Evolutionary conservation across 2,797 vertebrate species (phyloP).

Genomic region (Danio albolineatus): DNA sequence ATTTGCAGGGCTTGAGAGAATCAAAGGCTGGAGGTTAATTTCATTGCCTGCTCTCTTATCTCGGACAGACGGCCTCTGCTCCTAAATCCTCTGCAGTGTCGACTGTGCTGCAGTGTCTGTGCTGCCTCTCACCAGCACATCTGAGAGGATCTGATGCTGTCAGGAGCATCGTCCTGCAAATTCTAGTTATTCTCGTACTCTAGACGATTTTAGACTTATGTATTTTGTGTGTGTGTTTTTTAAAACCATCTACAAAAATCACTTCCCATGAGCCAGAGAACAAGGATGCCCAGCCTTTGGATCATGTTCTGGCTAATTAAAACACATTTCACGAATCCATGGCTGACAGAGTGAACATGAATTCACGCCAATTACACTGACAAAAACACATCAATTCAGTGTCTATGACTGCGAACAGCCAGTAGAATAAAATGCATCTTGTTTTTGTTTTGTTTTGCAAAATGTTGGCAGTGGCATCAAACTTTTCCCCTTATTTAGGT

Average conservation of each 20-base stretch:
- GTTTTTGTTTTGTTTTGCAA: background rate
- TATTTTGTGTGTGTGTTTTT: background rate
- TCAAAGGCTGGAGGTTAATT: constrained; percentile 74
- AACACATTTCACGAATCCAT: constrained; percentile 19
- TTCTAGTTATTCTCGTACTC: background rate
- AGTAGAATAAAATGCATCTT: background rate
- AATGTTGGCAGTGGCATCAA: background rate
- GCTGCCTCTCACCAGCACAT: constrained; percentile 33
- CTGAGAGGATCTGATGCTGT: constrained; percentile 15
- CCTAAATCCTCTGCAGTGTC: constrained; percentile 59
- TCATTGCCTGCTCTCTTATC: constrained; percentile 68
- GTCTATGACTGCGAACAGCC: background rate
- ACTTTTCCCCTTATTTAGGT: background rate
- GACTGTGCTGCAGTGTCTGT: constrained; percentile 36
- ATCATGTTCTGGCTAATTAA: constrained; percentile 39
- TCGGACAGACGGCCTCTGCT: constrained; percentile 54
- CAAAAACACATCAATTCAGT: constrained; percentile 42
- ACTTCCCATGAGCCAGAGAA: constrained; percentile 14
- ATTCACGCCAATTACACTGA: constrained; percentile 46
- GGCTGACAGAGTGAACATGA: constrained; percentile 50
- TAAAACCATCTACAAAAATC: constrained; percentile 13
- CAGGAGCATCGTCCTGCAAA: background rate
- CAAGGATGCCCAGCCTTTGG: background rate
- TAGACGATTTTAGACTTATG: constrained; percentile 14
- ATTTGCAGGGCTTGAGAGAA: constrained; percentile 72